Evolutionary conservation across 1,140 invertebrate species (phyloP), one percentile per base, ranked within the genome.

Genomic region (Matsumurasca onukii): DNA sequence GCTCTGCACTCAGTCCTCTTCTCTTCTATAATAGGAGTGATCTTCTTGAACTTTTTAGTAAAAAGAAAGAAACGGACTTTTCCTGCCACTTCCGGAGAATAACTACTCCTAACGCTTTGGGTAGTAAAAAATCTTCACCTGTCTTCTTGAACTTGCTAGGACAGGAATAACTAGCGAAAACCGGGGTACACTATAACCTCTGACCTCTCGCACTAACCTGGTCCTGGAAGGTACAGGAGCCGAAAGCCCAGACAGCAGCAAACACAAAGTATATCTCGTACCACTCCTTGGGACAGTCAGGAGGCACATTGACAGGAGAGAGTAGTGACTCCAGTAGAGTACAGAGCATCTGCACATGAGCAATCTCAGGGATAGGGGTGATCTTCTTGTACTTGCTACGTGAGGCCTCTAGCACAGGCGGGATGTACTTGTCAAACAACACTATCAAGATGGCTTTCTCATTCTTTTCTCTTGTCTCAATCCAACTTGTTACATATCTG

Each of bases 381-480:
- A 97, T 93, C 74, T 92, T 94, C 76, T 96, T 97, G 77, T 97
- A 95, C 75, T 90, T 89, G 0, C 78, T 78, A 68, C 89, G 89
- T 31, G 90, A 83, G 0, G 86, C 85, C 70, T 98, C 95, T 48
- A 97, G 80, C 68, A 93, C 83, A 0, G 86, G 82, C 0, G 94
- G 93, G n/a, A 98, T 89, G 77, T 98, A 98, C 77, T 97, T 98
- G 76, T 98, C 95, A 76, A 98, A 98, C 2, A 98, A 82, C 12
- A 96, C 88, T 3, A 88, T 89, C 49, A 98, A 79, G 78, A 91
- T 91, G 0, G 92, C 89, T 64, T 90, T 88, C 77, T 93, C 91
- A 0, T 84, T 82, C 70, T 86, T 82, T 25, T 83, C 86, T n/a
- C 85, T 80, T 0, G 88, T 92, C 61, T 98, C 95, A 73, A 97